Evolutionary conservation across 2,888 invertebrate genomes (phyloP), one percentile per base, ranked within the genome.

Genomic region (Entomobrya multifasciata): DNA sequence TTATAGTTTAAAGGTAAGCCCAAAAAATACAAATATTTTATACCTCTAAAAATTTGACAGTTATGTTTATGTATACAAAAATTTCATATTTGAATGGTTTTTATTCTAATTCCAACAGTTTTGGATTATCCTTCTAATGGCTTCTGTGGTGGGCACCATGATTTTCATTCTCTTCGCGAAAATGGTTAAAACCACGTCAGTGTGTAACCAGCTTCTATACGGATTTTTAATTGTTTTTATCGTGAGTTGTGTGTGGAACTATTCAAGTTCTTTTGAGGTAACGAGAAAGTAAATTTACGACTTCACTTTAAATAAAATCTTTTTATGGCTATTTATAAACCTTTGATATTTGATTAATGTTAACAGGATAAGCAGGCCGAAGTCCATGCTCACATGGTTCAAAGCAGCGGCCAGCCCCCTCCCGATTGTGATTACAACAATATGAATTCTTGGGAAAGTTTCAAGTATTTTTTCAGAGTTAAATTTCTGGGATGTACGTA

Each of bases 211-310:
- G 80, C 47, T 90, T 20, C 74, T 87, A 0, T 90, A 90, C 70
- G 89, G 87, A 25, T 88, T 91, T 62, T 44, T 89, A 22, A 81
- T 90, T 1, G 79, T 89, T 17, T 88, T 90, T 52, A 82, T 90
- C 10, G 15, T 91, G 52, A 90, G 91, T 20, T 90, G 90, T 60
- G 89, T 90, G 1, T 90, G 90, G 90, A 87, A 74, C n/a, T 91
- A 86, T 87, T 83, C 85, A 6, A 76, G 85, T 13, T 67, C 87
- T 62, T 88, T 86, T 76, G 89, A 91, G 84, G 88, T 88, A 20
- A 83, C 81, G 25, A 36, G 36, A 6, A 36, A 17, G 1, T 30
- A 10, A 49, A n/a, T 57, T n/a, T n/a, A n/a, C n/a, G n/a, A n/a
- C n/a, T n/a, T n/a, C n/a, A n/a, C n/a, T n/a, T n/a, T n/a, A n/a